Evolutionary conservation across 2,113 vertebrate genomes (phyloP).

Genomic region (Mesitornis unicolor): DNA sequence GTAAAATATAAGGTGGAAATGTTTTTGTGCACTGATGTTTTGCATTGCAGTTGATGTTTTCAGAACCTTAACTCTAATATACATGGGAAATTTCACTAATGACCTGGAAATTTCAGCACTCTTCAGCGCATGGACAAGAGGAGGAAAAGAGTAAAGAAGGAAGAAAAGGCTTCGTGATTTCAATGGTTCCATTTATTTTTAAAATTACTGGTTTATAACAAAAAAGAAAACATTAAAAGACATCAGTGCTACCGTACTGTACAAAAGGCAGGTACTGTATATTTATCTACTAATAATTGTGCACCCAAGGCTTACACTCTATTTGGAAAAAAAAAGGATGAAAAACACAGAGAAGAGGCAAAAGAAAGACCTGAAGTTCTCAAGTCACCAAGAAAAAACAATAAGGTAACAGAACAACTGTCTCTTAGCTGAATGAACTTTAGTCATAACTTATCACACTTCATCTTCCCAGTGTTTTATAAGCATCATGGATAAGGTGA

Average conservation of each 20-base stretch:
- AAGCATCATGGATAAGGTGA: background rate
- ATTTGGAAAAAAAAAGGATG: background rate
- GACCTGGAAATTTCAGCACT: background rate
- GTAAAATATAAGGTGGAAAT: constrained; percentile 19
- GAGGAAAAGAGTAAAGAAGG: background rate
- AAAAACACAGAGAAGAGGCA: background rate
- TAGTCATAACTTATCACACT: background rate
- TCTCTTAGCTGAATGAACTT: background rate
- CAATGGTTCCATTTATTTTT: background rate
- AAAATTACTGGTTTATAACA: background rate
- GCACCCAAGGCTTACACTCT: background rate
- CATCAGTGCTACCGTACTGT: background rate
- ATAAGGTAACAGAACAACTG: background rate
- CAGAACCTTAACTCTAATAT: background rate
- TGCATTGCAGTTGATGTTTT: background rate
- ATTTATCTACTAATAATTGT: background rate
- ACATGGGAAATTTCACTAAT: background rate
- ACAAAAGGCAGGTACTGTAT: background rate
- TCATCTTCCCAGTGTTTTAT: background rate
- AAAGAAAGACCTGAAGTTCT: background rate
- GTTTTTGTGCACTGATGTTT: background rate
- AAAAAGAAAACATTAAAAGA: background rate
- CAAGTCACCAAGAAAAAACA: background rate
- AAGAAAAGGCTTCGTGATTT: background rate
- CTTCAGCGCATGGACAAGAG: background rate